Base-by-base conservation (phyloP, 2,113 vertebrate species). In the Empidonax alnorum region DNA sequence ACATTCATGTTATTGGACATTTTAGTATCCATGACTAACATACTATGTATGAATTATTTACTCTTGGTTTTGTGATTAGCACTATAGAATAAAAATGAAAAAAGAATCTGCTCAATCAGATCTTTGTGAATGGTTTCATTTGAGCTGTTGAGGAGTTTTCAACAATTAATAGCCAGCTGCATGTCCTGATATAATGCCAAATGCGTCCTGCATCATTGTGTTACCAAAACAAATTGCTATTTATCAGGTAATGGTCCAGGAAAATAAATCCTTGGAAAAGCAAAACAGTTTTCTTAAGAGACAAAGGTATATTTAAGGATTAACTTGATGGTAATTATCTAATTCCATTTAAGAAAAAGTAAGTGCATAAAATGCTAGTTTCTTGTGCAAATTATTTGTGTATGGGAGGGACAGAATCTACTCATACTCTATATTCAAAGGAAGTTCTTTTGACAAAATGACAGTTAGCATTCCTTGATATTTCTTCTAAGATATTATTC, bases 91-190 rank as follows among this genome's bases (percentile, higher is more conserved):
- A 71, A 81, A 90, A 25, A 80, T 69, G n/a, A 67, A 96, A 93
- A 96, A 95, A 68, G 41, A 85, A 96, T 95, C 65, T 94, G 87
- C 96, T 97, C 90, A 97, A 95, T 97, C 87, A 96, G 75, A 89
- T 89, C 49, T 56, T 88, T 75, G 79, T 47, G 37, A 93, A 94
- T 90, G 80, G 58, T 92, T 96, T 94, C 46, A 19, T 92, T 93
- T 84, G 85, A 97, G 75, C 74, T 86, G 74, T 87, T 86, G 63
- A 90, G 63, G 87, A 85, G 83, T 96, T 97, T 95, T 96, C 94
- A 97, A 94, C 94, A 97, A 97, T 98, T 97, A 98, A 97, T 96
- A 97, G 94, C 89, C 96, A 97, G 97, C 95, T 97, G 97, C 94
- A 95, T 56, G 92, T 96, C 86, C 93, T 97, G 95, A 97, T 93